Base-by-base conservation (phyloP, 1,140 invertebrate genomes). In the Hycleus cichorii region DNA sequence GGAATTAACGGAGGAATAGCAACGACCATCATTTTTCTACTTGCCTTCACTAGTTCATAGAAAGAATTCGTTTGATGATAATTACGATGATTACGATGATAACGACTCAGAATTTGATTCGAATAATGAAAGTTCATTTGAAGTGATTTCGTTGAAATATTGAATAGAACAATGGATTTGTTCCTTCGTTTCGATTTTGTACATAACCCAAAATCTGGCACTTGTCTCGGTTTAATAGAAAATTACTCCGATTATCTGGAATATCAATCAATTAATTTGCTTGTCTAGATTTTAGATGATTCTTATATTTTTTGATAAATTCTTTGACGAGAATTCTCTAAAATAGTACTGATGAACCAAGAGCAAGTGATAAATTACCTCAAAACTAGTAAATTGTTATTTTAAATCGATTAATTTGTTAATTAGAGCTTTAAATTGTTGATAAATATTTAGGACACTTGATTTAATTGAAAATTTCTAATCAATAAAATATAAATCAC, bases 1-100 rank as follows among this genome's bases (percentile, higher is more conserved):
- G 93, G 88, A 91, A 73, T 76, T 93, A 54, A 84, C 89, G 61
- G 89, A 88, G 70, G 87, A 89, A 72, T 88, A 85, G 75, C 75
- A 74, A 60, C 70, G 67, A 69, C 62, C 38, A n/a, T 48, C 24
- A 11, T 56, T 55, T 49, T 49, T 62, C 2, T 60, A 62, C 49
- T 53, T 65, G 46, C 66, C 64, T 26, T 49, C 54, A n/a, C 45
- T 66, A 49, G 47, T 50, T 42, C 51, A 47, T 47, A 52, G 56
- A 49, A 32, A 4, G 4, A 32, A 32, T 32, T 32, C 32, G n/a
- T 47, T 10, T 47, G 50, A 47, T 46, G 57, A 24, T 10, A 58
- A 47, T 27, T 51, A 54, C 46, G 58, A 60, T 18, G 59, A 60
- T 40, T 60, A 62, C 32, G 60, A 64, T 39, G 32, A 32, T 32